Base-by-base conservation (phyloP, 2,888 invertebrate genomes). In the Microctonus aethiopoides region DNA sequence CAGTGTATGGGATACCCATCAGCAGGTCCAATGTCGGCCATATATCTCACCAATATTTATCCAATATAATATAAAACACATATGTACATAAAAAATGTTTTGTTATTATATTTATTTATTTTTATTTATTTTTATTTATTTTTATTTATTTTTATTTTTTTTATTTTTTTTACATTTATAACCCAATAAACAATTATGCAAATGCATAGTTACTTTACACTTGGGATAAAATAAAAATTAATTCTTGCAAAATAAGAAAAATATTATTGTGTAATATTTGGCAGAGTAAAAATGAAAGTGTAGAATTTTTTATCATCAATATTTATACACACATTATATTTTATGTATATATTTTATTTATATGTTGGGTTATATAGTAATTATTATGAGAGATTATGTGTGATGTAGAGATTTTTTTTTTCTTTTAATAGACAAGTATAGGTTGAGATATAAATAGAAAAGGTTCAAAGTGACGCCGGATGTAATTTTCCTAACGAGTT, bases 1-100 rank as follows among this genome's bases (percentile, higher is more conserved):
- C 67, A 46, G 63, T 32, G 26, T 32, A 29, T 20, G 67, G 70
- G 46, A 16, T 46, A 46, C 74, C 71, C 73, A 75, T 75, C 73
- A 72, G 68, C 54, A 13, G 26, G 13, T 20, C 61, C 66, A 67
- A 70, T 66, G 66, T 70, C 62, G 65, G 51, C 61, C 67, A 61
- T 68, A 39, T 39, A 61, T 46, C 26, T 41, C 67, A 60, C 59
- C 46, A 67, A 59, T 59, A 52, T 54, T 24, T 16, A 61, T 54
- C 20, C 11, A 36, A 51, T 24, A 24, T 22, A n/a, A n/a, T n/a
- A n/a, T n/a, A n/a, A n/a, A n/a, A n/a, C n/a, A n/a, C n/a, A n/a
- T n/a, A n/a, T n/a, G n/a, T n/a, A n/a, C n/a, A n/a, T n/a, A n/a
- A n/a, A n/a, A n/a, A n/a, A n/a, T n/a, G n/a, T n/a, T n/a, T n/a